Evolutionary conservation across 1,140 invertebrate species (phyloP), one percentile per base, ranked within the genome.

Genomic region (Matsumurasca onukii): DNA sequence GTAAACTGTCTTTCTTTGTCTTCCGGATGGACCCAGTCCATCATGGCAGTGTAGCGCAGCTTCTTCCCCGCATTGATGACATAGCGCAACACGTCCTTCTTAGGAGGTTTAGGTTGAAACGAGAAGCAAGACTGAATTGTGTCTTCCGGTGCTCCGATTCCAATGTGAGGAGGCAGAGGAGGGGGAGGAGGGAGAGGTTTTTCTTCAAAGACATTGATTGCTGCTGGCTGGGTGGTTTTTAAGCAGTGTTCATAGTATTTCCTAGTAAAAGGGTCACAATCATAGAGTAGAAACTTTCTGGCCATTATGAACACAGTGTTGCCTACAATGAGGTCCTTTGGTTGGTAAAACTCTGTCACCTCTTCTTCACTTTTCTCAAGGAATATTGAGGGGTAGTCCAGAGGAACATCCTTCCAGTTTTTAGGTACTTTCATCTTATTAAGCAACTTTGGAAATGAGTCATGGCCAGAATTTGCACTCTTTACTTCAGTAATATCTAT

Each of bases 221-320:
- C 22, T 63, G 66, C 29, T 17, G 71, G 69, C 72, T 77, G 76
- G 31, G 73, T 69, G n/a, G 77, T 76, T 49, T 73, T 57, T 2
- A 76, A 70, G 25, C 66, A 67, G 9, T 73, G 45, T 24, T 63
- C 65, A 49, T 88, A 94, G 77, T 91, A 95, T 68, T 86, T 86
- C 75, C 92, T 85, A 0, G 93, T 95, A 75, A 91, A 93, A 9
- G 82, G 73, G 75, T 94, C 92, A 74, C 91, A 92, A 76, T 94
- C 90, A 70, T 86, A 89, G 1, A 96, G 24, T 48, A 59, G 65
- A 22, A 45, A 75, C 75, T 85, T 81, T 13, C 88, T 82, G 3
- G 86, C 88, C 48, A 89, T 83, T 24, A 91, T 82, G 74, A 83
- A 86, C 39, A 91, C 79, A 0, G 86, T 90, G 59, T 85, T 82